Base-by-base conservation (phyloP, 2,888 invertebrate species). In the Timema podura region DNA sequence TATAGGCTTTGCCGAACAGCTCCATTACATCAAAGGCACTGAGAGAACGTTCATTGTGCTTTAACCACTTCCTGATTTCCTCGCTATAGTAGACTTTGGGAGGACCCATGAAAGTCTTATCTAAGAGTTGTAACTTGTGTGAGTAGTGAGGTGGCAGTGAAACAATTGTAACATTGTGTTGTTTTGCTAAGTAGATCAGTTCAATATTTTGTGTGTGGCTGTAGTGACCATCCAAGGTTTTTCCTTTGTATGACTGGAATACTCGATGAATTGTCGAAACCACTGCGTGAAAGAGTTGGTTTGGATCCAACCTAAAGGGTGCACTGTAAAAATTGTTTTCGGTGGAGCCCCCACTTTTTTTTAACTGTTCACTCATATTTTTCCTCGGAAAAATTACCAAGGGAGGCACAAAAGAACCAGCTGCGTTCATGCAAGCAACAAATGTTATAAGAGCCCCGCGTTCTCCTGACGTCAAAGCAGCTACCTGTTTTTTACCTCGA, bases 381-480 rank as follows among this genome's bases (percentile, higher is more conserved):
- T 51, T 67, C 51, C 44, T 67, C 54, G 11, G 54, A 51, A 67
- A 48, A 67, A 67, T 67, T 10, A 9, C 67, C 49, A 57, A 67
- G 54, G 69, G 68, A 10, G 67, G 69, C 46, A 70, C 64, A 46
- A 71, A 71, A 45, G 48, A 69, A 5, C 66, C 69, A 57, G 44
- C 49, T 66, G 71, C 66, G 67, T 48, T 68, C 68, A 71, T 65
- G 48, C 68, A 71, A 64, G 65, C 71, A 65, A 68, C 54, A 64
- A 71, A 11, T 9, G 67, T 70, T 64, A 70, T 68, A 65, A 65
- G 47, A 5, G 57, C 64, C 11, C 67, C 70, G 64, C 64, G 54
- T 72, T 72, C 72, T 68, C 54, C 65, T 67, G 72, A 69, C 65
- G 67, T 70, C 65, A 72, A 57, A 49, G 69, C 64, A 9, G 64